These are phyloP conservation scores for Drosophila rufa DNA, from an alignment of 1,140 invertebrate species.

Conservation along the genomic window DNA sequence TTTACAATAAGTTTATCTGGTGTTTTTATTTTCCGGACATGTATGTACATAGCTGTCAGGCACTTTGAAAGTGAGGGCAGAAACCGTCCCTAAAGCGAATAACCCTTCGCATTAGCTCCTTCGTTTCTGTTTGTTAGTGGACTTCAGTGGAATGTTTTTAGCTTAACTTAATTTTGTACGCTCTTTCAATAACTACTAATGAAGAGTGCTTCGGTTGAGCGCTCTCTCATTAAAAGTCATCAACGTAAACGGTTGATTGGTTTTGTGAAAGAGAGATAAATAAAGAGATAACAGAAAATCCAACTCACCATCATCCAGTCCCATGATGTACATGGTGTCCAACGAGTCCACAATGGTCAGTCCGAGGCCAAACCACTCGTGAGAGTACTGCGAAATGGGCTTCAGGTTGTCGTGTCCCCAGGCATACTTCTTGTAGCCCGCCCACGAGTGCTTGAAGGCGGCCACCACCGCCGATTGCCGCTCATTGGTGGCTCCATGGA, in stretches of 20 bases:
- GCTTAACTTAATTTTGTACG: too few relatives aligned
- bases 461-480: slow-evolving; percentile 93
- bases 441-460: slow-evolving; percentile 96
- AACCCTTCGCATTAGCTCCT: too few relatives aligned
- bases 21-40: too few relatives aligned
- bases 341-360: slow-evolving; percentile 96
- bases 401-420: slow-evolving; percentile 98
- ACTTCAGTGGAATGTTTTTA: too few relatives aligned
- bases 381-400: slow-evolving; percentile 92
- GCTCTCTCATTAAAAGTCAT: too few relatives aligned
- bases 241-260: not conserved
- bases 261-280: not conserved
- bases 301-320: slow-evolving; percentile 91
- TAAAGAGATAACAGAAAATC: too few relatives aligned
- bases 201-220: not conserved
- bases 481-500: slow-evolving; percentile 90
- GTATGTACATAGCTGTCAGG: too few relatives aligned
- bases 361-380: slow-evolving; percentile 96
- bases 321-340: slow-evolving; percentile 97
- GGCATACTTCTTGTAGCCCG: slow-evolving; percentile 94
- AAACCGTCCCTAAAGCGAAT: too few relatives aligned
- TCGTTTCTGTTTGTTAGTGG: too few relatives aligned
- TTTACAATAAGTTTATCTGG: too few relatives aligned
- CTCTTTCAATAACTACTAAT: not conserved
- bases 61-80: too few relatives aligned